Percentiles rank a stretch among this genome's conserved stretches.
These are phyloP conservation scores for Psephotus haematonotus DNA, from an alignment of 2,113 vertebrate genomes.

Conservation along the genomic window DNA sequence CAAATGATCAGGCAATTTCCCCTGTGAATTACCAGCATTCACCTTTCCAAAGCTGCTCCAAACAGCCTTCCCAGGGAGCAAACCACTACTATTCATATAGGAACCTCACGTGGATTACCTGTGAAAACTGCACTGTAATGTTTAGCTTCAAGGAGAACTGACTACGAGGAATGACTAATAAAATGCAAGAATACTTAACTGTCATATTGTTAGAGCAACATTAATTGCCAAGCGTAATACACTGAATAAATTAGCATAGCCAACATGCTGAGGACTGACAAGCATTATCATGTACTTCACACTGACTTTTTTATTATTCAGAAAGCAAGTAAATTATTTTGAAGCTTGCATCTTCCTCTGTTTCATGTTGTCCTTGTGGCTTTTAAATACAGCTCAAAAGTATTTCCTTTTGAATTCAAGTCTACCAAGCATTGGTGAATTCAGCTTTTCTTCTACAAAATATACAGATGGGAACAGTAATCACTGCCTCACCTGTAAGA, in stretches of 20 bases:
- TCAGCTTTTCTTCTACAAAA: neutral
- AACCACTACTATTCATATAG: rapidly evolving
- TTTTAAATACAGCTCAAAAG: neutral
- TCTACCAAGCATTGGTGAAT: neutral
- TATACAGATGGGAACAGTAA: neutral
- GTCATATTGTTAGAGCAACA: neutral
- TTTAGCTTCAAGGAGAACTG: neutral
- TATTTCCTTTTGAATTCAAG: neutral
- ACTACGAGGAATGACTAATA: neutral
- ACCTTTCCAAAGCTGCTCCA: neutral
- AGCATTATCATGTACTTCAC: neutral
- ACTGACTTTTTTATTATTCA: conserved; percentile 29
- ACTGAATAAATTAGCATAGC: conserved; percentile 16
- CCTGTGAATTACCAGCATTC: rapidly evolving
- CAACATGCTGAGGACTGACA: neutral
- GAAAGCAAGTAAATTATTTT: neutral
- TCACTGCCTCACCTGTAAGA: neutral
- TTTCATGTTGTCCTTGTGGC: neutral
- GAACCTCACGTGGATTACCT: neutral
- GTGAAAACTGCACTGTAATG: neutral
- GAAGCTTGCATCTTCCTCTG: neutral
- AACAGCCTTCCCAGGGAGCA: neutral
- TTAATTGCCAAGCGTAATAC: neutral
- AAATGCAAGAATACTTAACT: neutral
- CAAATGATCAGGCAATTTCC: neutral